phyloP scores from a whole-genome alignment of 2,888 invertebrate species.

The Ctena decussata region DNA sequence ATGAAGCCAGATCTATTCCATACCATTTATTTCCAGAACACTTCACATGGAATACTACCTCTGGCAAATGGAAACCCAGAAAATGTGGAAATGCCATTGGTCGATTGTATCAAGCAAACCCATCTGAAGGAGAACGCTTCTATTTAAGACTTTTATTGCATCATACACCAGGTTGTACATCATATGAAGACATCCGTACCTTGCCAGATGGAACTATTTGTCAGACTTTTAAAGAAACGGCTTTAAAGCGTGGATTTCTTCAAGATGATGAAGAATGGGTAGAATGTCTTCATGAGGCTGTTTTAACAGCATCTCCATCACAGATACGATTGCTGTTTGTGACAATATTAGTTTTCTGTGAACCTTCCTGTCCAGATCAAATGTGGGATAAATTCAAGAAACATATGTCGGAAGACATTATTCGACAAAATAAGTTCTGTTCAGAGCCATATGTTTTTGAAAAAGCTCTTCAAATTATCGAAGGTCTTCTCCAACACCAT shows the following conservation, averaged over 20 bases:
- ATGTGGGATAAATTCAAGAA: conserved; percentile 66
- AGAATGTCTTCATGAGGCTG: conserved; percentile 74
- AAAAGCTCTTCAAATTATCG: not conserved
- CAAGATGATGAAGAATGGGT: conserved; percentile 82
- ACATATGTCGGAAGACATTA: conserved; percentile 29
- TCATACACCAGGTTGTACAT: conserved; percentile 14
- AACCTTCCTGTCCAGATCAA: conserved; percentile 54
- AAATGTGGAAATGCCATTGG: conserved; percentile 40
- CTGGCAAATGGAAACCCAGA: not conserved
- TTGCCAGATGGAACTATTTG: conserved; percentile 66
- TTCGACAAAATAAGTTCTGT: not conserved
- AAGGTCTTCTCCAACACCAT: no score
- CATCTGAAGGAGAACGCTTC: conserved; percentile 69
- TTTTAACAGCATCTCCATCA: conserved; percentile 27
- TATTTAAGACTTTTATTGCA: conserved; percentile 41
- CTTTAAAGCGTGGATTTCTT: conserved; percentile 78
- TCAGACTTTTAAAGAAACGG: conserved; percentile 80
- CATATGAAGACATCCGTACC: conserved; percentile 2
- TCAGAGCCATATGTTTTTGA: not conserved
- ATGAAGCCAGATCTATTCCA: conserved; percentile 46
- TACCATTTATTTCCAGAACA: conserved; percentile 58
- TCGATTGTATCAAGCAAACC: conserved; percentile 70
- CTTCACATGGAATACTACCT: conserved; percentile 56
- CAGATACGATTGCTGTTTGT: conserved; percentile 67
- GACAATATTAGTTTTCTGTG: conserved; percentile 47